Base-by-base conservation (phyloP, 2,797 vertebrate species). In the Botia kubotai region DNA sequence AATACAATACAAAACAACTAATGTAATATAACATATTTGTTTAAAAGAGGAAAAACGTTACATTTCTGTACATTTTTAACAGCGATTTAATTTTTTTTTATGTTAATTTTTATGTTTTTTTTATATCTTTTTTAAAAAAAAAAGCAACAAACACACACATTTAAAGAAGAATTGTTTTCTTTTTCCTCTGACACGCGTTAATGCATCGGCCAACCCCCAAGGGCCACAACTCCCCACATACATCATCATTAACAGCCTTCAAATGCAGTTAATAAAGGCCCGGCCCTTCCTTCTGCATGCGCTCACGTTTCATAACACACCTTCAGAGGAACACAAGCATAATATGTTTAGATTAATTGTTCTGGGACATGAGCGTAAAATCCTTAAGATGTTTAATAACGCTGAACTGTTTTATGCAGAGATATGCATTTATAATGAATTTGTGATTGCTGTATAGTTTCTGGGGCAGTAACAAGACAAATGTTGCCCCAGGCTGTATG, bases 211-310 rank as follows among this genome's bases (percentile, higher is more conserved):
- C 77, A 39, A 36, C 80, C 85, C 76, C 87, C 87, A 86, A 83
- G 81, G 80, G 79, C 80, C 76, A 60, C 74, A 87, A 83, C 72
- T 50, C 86, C 89, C 91, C 89, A 87, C 68, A 72, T 72, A 39
- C 13, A 79, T 72, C 57, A 72, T 79, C 77, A 65, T 79, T 79
- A 72, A 36, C 57, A 52, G 36, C 13, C 14, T 53, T 65, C 58
- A 72, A 72, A 26, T 2, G 26, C 46, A 19, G 65, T 79, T 63
- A 63, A 79, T 71, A 71, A 53, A 71, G 63, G 48, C 36, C 39
- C 26, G 13, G 10, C 77, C n/a, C 57, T 63, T 0, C 3, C 14
- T 3, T 72, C 46, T 3, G 13, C 46, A 5, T 14, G 43, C 76
- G 29, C 55, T 62, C 29, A 71, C 52, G 46, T 62, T 65, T 63